Evolutionary conservation across 2,888 invertebrate genomes (phyloP).

Genomic region (Glyphotaelius pellucidus): DNA sequence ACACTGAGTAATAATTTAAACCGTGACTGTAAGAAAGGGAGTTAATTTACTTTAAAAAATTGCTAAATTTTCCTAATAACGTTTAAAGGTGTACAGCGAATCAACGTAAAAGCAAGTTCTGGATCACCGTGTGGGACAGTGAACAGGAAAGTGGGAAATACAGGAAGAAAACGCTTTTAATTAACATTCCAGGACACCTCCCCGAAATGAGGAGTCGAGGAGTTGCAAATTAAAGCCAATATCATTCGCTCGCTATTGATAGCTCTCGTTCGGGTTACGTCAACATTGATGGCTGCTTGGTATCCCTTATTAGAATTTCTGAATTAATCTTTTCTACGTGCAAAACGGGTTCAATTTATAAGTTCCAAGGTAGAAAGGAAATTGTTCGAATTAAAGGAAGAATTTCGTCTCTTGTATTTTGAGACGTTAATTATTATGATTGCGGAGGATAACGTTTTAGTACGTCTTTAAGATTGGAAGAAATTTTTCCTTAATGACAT

Average conservation of each 20-base stretch:
- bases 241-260: slow-evolving; percentile 66
- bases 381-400: not conserved
- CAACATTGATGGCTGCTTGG: slow-evolving; percentile 47
- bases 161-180: slow-evolving; percentile 71
- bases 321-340: slow-evolving; percentile 36
- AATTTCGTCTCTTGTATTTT: not conserved
- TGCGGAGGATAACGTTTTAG: not conserved
- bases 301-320: slow-evolving; percentile 41
- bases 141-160: slow-evolving; percentile 44
- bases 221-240: slow-evolving; percentile 74
- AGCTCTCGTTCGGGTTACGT: slow-evolving; percentile 51
- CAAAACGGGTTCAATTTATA: not conserved
- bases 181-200: slow-evolving; percentile 72
- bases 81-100: not conserved
- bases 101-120: not conserved
- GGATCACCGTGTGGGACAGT: not conserved
- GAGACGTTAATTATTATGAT: not conserved
- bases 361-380: not conserved
- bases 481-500: not conserved
- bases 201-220: slow-evolving; percentile 68
- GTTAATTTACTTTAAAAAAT: no score
- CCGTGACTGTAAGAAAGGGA: no score
- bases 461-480: not conserved
- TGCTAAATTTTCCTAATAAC: not conserved
- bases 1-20: no score